A percentile compares a stretch with the other conserved stretches of the same genome.
Evolutionary conservation across 2,888 invertebrate genomes (phyloP).

Genomic region (Cephus runcator): DNA sequence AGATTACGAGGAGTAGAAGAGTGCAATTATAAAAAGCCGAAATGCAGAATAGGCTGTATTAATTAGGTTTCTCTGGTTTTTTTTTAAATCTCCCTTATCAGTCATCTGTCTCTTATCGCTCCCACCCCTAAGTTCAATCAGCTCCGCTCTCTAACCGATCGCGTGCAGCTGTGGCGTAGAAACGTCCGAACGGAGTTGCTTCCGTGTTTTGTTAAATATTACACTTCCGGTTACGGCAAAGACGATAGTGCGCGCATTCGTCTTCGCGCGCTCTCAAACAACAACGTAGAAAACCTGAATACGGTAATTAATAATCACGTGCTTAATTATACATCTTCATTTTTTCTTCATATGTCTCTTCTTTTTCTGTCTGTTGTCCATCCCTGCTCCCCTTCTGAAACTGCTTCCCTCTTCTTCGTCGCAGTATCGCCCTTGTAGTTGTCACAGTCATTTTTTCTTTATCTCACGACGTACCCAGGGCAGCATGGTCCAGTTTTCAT

Average conservation of each 20-base stretch:
- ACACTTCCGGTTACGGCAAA: background rate
- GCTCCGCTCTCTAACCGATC: background rate
- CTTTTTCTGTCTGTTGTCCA: background rate
- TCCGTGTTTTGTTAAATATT: background rate
- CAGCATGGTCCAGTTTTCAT: background rate
- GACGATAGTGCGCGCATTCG: background rate
- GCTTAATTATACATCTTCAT: background rate
- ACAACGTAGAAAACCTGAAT: conserved; percentile 5
- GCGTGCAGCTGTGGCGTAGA: background rate
- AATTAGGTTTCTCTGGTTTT: background rate
- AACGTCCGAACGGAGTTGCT: background rate
- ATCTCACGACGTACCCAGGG: background rate
- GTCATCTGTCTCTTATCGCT: background rate
- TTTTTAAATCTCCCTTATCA: background rate
- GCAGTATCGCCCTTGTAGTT: background rate
- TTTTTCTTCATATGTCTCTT: background rate
- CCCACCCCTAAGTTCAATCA: background rate
- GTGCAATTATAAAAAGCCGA: conserved; percentile 41
- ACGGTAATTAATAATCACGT: background rate
- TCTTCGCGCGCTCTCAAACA: background rate
- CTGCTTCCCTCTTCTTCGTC: background rate
- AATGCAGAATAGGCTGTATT: conserved; percentile 30
- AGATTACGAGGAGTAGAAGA: conserved; percentile 36
- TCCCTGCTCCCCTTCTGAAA: background rate
- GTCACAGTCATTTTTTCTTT: background rate